Percentiles rank a stretch among this genome's conserved stretches.
These are phyloP conservation scores for Mycteria americana DNA, from an alignment of 2,797 vertebrate species.

Conservation along the genomic window DNA sequence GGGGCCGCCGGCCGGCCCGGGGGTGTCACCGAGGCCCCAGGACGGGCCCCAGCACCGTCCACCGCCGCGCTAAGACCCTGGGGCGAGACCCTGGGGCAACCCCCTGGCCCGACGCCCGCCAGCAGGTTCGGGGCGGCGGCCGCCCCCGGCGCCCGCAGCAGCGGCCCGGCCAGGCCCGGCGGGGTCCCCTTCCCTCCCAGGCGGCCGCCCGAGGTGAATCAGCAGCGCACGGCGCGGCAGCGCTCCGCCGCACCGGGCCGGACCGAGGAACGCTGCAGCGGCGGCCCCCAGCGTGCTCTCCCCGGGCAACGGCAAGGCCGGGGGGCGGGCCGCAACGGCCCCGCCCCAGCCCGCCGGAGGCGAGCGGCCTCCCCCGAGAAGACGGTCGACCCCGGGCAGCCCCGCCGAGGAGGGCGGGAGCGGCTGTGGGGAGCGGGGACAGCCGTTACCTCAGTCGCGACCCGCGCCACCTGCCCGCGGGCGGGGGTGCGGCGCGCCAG, in stretches of 20 bases:
- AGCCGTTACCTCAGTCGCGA: neutral
- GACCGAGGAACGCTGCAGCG: neutral
- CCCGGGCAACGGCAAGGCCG: neutral
- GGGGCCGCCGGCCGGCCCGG: neutral
- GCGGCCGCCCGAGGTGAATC: neutral
- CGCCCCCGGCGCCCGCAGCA: neutral
- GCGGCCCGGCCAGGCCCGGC: neutral
- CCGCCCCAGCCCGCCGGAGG: neutral
- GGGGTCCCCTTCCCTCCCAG: neutral
- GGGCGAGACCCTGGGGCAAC: neutral
- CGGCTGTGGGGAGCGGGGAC: rapidly evolving
- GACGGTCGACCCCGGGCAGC: neutral
- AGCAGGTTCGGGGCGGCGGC: neutral
- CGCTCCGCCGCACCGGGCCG: neutral
- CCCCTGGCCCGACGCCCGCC: neutral
- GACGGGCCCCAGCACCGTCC: neutral
- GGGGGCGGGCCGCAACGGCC: no score
- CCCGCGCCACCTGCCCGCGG: neutral
- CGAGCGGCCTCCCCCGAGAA: neutral
- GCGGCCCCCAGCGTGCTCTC: neutral
- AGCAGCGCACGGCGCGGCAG: neutral
- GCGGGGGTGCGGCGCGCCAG: neutral
- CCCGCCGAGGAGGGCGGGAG: rapidly evolving
- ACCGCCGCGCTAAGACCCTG: neutral
- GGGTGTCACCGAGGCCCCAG: neutral